phyloP scores from a whole-genome alignment of 2,888 invertebrate genomes.

The Perizoma flavofasciatum region DNA sequence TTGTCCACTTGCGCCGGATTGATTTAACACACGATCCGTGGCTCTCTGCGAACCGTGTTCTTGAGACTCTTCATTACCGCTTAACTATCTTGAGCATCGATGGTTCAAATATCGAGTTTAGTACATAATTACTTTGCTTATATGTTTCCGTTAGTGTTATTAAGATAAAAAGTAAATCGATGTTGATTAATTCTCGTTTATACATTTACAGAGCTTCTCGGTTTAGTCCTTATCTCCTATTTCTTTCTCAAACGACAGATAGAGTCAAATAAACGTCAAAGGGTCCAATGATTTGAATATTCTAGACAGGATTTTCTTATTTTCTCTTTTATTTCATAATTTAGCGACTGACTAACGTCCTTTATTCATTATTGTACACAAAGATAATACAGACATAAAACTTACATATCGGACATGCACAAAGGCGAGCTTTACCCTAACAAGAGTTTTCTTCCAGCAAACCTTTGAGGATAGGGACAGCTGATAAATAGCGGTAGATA shows the following conservation, averaged over 20 bases:
- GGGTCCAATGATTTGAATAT: no score
- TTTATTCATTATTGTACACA: no score
- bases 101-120: constrained; percentile 38
- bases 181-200: constrained; percentile 2
- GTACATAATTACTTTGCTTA: constrained; percentile 18
- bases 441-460: no score
- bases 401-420: no score
- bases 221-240: no score
- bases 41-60: constrained; percentile 61
- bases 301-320: no score
- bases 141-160: constrained; percentile 6
- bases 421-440: no score
- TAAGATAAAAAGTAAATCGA: constrained; percentile 1
- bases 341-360: neutral
- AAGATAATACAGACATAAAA: no score
- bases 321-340: neutral
- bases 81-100: constrained; percentile 55
- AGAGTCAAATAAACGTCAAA: no score
- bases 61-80: constrained; percentile 69
- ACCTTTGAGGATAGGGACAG: no score
- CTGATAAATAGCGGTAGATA: no score
- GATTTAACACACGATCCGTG: constrained; percentile 77
- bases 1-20: constrained; percentile 82
- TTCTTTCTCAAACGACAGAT: neutral
- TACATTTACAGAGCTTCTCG: neutral